Evolutionary conservation across 2,888 invertebrate species (phyloP), one percentile per base, ranked within the genome.

Genomic region (Herminia tarsipennalis): DNA sequence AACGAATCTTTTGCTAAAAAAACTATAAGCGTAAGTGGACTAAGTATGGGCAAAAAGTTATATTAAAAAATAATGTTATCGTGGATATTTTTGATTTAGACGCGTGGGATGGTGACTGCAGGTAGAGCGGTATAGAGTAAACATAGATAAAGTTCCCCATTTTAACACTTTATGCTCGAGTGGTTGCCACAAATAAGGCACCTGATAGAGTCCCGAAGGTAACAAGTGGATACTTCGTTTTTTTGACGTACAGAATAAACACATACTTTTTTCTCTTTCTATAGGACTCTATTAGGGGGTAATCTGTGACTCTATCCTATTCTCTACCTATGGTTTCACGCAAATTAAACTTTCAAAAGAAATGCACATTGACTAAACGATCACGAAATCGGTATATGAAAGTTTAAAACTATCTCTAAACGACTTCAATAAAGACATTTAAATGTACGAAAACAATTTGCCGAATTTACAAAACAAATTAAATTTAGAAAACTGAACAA

Each of bases 71-170:
- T 20, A 32, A 21, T 42, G 5, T 36, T 25, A 6, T 17, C 27
- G 50, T 50, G 50, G 42, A 48, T 41, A 44, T 37, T 9, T 33
- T 14, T 6, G 10, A 12, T 32, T 43, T 20, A 22, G 27, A 43
- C 27, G 27, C 30, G 33, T 43, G 51, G 46, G 46, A 42, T 43
- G 46, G 46, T 38, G 50, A n/a, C 45, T 35, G 66, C 80, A 79
- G 80, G 78, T 80, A 79, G 69, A 44, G 38, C 78, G 80, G 78
- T 80, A 79, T 68, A 44, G 38, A 56, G 66, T 65, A 69, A 71
- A 76, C 70, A 77, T 6, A 58, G 63, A 65, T 63, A 70, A 42
- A 28, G 56, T 50, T 54, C 65, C 73, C 71, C 44, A 55, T 62
- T 69, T 61, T 64, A 62, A 59, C 63, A 55, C 58, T 66, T 61